Percentiles rank a stretch among this genome's conserved stretches.
phyloP scores from a whole-genome alignment of 1,140 invertebrate genomes.

The Samia ricini region DNA sequence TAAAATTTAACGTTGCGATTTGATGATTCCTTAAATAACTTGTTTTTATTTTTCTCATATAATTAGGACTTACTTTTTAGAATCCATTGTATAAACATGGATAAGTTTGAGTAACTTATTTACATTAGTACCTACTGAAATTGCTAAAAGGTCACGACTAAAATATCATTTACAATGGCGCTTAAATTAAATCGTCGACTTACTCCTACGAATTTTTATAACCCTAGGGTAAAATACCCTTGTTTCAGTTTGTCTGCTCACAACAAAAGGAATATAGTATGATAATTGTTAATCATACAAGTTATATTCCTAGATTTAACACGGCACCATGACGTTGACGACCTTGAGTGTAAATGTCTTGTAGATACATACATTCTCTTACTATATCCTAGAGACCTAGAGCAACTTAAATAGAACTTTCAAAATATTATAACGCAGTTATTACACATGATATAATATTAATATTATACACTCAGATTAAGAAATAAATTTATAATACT shows the following conservation, averaged over 20 bases:
- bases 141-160: no score
- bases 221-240: neutral
- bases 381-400: conserved; percentile 8
- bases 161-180: no score
- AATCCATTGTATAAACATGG: no score
- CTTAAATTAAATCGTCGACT: no score
- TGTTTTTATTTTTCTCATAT: no score
- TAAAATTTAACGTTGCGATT: no score
- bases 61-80: no score
- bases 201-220: neutral
- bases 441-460: no score
- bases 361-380: conserved; percentile 23
- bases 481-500: no score
- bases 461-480: no score
- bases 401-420: neutral
- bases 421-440: neutral
- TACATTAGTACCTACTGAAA: neutral
- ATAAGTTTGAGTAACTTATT: neutral
- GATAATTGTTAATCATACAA: neutral
- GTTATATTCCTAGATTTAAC: neutral
- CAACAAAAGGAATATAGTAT: neutral
- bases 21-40: no score
- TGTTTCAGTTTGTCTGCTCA: neutral
- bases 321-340: conserved; percentile 11
- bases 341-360: conserved; percentile 18